Conservation (phyloP, 2,888 invertebrate genomes). For the Brachylomia viminalis region DNA sequence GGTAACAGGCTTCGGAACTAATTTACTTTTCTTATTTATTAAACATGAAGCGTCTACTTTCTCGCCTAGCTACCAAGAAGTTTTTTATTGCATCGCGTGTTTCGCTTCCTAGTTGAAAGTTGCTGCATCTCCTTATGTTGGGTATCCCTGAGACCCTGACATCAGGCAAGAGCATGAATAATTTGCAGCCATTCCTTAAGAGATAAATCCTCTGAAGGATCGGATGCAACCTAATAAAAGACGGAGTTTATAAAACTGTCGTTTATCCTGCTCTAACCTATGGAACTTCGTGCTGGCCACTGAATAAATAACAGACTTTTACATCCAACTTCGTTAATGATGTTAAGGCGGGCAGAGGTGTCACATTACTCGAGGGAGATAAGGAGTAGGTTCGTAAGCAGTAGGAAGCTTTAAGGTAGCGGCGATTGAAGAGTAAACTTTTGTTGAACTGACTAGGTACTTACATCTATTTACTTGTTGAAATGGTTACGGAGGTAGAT, state of each 20-base stretch:
- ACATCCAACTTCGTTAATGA: constrained; percentile 53
- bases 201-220: constrained; percentile 24
- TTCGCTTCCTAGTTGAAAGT: constrained; percentile 3
- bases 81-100: constrained; percentile 18
- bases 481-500: neutral
- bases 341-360: constrained; percentile 46
- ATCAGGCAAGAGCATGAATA: constrained; percentile 39
- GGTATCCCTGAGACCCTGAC: constrained; percentile 14
- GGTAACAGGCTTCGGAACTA: constrained; percentile 26
- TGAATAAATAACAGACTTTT: constrained; percentile 51
- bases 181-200: constrained; percentile 41
- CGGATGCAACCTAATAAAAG: constrained; percentile 29
- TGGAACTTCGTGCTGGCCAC: constrained; percentile 28
- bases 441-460: constrained; percentile 6
- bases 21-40: constrained; percentile 42
- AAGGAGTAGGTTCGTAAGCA: constrained; percentile 11
- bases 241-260: constrained; percentile 27
- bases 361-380: constrained; percentile 39
- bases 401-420: constrained; percentile 28
- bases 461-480: constrained; percentile 12
- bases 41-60: constrained; percentile 2
- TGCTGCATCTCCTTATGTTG: constrained; percentile 1
- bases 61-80: constrained; percentile 20
- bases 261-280: constrained; percentile 43
- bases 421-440: constrained; percentile 42